A percentile compares a stretch with the other conserved stretches of the same genome.
Evolutionary conservation across 1,140 invertebrate species (phyloP).

Genomic region (Panagrolaimus sp.): DNA sequence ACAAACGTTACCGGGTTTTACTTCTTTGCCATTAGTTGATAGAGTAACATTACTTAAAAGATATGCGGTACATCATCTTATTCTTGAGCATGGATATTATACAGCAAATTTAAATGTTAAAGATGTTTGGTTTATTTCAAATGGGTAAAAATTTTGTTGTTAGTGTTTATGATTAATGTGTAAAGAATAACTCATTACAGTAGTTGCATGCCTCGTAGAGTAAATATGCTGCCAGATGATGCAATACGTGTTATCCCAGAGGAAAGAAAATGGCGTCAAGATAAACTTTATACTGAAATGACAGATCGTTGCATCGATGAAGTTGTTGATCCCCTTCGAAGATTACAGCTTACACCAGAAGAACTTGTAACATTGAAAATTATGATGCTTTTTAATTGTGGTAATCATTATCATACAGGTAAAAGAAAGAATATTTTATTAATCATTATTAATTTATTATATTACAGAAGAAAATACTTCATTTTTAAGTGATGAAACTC

Average conservation of each 20-base stretch:
- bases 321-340: slow-evolving; percentile 46
- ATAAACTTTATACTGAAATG: slow-evolving; percentile 57
- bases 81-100: slow-evolving; percentile 43
- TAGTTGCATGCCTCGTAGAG: slow-evolving; percentile 9
- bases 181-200: no score
- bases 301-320: slow-evolving; percentile 57
- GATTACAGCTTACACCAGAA: slow-evolving; percentile 50
- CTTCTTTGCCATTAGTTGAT: slow-evolving; percentile 23
- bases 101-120: slow-evolving; percentile 36
- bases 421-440: slow-evolving; percentile 19
- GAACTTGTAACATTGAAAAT: slow-evolving; percentile 55
- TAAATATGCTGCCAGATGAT: slow-evolving; percentile 9
- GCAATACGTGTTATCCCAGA: slow-evolving; percentile 23
- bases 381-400: slow-evolving; percentile 52
- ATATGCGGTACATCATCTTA: slow-evolving; percentile 37
- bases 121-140: slow-evolving; percentile 45
- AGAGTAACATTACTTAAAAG: slow-evolving; percentile 37
- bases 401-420: slow-evolving; percentile 41
- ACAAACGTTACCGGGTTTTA: slow-evolving; percentile 35
- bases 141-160: slow-evolving; percentile 29
- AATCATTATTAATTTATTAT: background rate
- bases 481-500: slow-evolving; percentile 37
- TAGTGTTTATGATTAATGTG: background rate
- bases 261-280: slow-evolving; percentile 52
- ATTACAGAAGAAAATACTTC: slow-evolving; percentile 31